Percentiles rank a stretch among this genome's conserved stretches.
phyloP scores from a whole-genome alignment of 2,113 vertebrate species.

The Nerophis lumbriciformis region DNA sequence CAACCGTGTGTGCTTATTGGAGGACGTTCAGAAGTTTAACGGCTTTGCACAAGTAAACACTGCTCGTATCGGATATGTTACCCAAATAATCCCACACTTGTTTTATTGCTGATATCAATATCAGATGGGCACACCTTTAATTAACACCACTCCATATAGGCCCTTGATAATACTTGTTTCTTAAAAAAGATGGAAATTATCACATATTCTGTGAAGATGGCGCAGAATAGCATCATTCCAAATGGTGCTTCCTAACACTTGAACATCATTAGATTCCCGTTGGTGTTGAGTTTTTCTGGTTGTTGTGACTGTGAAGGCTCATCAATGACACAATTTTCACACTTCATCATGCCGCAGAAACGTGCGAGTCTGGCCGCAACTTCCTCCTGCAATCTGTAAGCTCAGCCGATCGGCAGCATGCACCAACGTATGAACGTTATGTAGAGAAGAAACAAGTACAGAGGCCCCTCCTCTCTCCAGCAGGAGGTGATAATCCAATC shows the following conservation, averaged over 20 bases:
- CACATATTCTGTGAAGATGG: neutral
- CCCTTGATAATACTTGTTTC: neutral
- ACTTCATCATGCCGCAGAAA: neutral
- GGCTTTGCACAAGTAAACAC: no score
- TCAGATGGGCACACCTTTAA: no score
- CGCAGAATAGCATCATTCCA: neutral
- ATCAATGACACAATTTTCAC: neutral
- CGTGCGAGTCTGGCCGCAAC: neutral
- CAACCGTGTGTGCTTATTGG: no score
- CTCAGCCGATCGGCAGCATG: neutral
- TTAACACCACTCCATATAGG: no score
- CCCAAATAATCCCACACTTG: no score
- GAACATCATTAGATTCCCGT: neutral
- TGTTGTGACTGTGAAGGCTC: neutral
- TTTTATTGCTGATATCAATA: no score
- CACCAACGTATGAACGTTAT: neutral
- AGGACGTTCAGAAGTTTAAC: no score
- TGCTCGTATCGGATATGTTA: no score
- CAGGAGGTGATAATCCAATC: slow-evolving; percentile 50
- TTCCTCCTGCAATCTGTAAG: neutral
- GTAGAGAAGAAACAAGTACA: neutral
- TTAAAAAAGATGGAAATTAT: neutral
- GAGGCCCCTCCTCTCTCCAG: slow-evolving; percentile 7
- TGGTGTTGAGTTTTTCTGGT: neutral
- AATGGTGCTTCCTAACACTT: neutral